Conservation (phyloP, 2,113 vertebrate genomes). For the Oenanthe melanoleuca region DNA sequence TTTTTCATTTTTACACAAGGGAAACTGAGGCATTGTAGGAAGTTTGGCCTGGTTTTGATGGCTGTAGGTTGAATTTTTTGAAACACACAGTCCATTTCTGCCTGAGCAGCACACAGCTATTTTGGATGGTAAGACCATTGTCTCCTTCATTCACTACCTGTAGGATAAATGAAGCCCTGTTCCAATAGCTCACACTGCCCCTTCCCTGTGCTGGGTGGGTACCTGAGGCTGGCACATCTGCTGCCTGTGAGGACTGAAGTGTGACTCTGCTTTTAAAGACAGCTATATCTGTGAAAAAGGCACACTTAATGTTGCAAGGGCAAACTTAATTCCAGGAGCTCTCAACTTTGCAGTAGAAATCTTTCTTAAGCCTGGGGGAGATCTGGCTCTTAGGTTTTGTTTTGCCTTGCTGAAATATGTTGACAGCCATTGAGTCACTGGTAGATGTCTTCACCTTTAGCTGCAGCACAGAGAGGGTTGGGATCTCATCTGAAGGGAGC, state of each 20-base stretch:
- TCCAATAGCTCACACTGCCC: rapidly evolving
- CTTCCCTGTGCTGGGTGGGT: rapidly evolving
- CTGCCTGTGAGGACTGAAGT: not conserved
- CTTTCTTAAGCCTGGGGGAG: not conserved
- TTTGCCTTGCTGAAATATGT: not conserved
- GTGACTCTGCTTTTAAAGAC: not conserved
- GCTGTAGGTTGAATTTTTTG: not conserved
- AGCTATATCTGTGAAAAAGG: not conserved
- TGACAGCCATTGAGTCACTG: not conserved
- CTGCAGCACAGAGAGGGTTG: not conserved
- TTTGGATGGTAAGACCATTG: not conserved
- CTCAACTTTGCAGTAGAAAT: not conserved
- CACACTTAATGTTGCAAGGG: not conserved
- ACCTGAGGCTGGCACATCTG: rapidly evolving
- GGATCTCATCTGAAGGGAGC: not conserved
- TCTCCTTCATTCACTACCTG: rapidly evolving
- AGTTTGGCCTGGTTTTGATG: not conserved
- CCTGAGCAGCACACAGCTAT: not conserved
- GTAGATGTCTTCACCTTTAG: not conserved
- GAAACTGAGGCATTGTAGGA: not conserved
- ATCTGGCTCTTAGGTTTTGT: not conserved
- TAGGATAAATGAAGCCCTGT: rapidly evolving
- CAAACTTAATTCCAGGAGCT: not conserved
- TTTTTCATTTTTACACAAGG: not conserved
- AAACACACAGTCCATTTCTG: not conserved